Evolutionary conservation across 2,888 invertebrate species (phyloP), one percentile per base, ranked within the genome.

Genomic region (Poecilobothrus nobilitatus): DNA sequence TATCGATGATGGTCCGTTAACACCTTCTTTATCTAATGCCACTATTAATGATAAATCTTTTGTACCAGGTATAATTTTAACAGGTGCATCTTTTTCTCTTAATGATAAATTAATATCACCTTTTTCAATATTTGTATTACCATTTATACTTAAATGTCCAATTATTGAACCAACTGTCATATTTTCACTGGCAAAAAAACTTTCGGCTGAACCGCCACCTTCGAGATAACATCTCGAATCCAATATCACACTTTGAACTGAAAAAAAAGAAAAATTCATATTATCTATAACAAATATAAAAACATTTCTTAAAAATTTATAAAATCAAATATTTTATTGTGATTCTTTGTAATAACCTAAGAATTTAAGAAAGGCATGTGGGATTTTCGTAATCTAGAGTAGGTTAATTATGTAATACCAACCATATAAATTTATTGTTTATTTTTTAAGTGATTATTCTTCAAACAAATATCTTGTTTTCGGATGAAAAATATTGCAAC

Each of bases 171-270:
- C 93, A 65, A 94, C 88, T 21, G 89, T 86, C 66, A 89, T 85
- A 78, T 93, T 92, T 84, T 95, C 95, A 79, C 90, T 89, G 75
- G 95, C 92, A 80, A 94, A 91, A 81, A 95, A 92, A 80, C 91
- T 94, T 80, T 94, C 94, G 67, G 94, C 93, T 1, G 95, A 93
- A 65, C 93, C 93, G 61, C 95, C 95, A 76, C 90, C 92, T 83
- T 93, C 91, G 78, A 95, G 83, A 82, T 92, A 95, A 79, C 95
- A 95, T 77, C 94, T 86, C 77, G 91, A 91, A 84, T 95, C 94
- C 75, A 89, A 86, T 78, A 90, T 86, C 68, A 76, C 81, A 73
- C 79, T 77, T 73, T 76, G 74, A 73, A 86, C 91, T 91, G 82
- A 63, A 78, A 77, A 15, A 66, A 70, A 69, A 71, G 65, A n/a